Percentiles rank a stretch among this genome's conserved stretches.
These are phyloP conservation scores for Sminthopsis crassicaudata DNA, from an alignment of 2,113 vertebrate genomes.

Conservation along the genomic window DNA sequence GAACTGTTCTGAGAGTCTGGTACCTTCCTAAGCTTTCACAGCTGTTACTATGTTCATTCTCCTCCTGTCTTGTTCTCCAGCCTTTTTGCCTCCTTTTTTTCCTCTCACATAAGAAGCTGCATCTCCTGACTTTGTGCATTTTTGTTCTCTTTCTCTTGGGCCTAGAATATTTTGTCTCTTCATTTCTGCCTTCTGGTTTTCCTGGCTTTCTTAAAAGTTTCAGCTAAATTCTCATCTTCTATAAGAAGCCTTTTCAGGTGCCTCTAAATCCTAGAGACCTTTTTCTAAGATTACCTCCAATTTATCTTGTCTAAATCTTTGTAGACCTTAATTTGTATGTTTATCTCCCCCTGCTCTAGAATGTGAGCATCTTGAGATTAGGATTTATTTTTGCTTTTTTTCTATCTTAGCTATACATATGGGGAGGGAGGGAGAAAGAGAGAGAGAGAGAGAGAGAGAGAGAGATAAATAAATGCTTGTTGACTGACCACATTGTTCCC, in stretches of 20 bases:
- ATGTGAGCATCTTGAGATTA: background rate
- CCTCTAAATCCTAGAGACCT: background rate
- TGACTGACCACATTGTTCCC: background rate
- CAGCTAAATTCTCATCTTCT: background rate
- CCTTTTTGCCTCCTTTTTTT: background rate
- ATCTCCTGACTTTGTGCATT: background rate
- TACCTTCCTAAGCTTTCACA: background rate
- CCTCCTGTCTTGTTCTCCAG: background rate
- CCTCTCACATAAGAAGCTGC: background rate
- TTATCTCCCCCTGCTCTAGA: background rate
- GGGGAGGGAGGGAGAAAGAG: no score
- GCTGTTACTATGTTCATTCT: background rate
- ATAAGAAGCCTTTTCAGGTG: background rate
- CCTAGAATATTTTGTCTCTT: background rate
- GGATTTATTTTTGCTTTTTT: background rate
- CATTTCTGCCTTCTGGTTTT: background rate
- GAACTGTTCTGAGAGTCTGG: background rate
- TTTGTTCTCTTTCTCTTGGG: background rate
- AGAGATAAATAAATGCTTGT: background rate
- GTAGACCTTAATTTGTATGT: background rate
- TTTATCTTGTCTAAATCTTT: background rate
- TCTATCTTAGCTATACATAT: background rate
- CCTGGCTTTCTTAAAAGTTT: background rate
- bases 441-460: no score
- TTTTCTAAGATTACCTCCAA: background rate